Evolutionary conservation across 2,797 vertebrate species (phyloP).

Genomic region (Rhodeus uyekii): DNA sequence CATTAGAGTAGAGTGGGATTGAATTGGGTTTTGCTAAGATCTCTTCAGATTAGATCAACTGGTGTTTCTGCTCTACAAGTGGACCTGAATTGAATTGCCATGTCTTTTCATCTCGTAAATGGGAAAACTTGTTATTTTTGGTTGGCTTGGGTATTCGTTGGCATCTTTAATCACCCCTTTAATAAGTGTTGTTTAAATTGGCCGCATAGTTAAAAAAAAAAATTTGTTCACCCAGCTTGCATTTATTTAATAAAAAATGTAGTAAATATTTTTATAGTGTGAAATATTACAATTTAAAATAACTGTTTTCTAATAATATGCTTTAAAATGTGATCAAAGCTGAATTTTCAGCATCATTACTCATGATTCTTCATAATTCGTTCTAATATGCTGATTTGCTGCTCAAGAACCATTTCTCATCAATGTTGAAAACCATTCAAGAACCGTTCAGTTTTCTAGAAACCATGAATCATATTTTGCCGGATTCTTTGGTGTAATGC

Average conservation of each 20-base stretch:
- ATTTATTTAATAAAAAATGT: not conserved
- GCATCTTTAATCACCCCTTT: not conserved
- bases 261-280: not conserved
- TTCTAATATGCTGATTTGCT: not conserved
- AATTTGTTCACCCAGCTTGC: too few species aligned
- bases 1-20: constrained; percentile 37
- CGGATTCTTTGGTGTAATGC: not conserved
- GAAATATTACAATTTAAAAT: not conserved
- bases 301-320: not conserved
- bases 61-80: not conserved
- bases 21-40: constrained; percentile 45
- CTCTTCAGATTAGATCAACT: constrained; percentile 30
- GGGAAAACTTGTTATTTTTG: not conserved
- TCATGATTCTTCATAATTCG: not conserved
- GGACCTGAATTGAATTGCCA: not conserved
- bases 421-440: not conserved
- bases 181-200: not conserved
- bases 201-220: too few species aligned
- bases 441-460: not conserved
- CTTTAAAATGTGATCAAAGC: not conserved
- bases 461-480: not conserved
- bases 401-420: not conserved
- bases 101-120: not conserved
- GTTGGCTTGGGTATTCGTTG: not conserved
- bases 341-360: not conserved